phyloP scores from a whole-genome alignment of 2,888 invertebrate genomes.

The Drosophila affinis region DNA sequence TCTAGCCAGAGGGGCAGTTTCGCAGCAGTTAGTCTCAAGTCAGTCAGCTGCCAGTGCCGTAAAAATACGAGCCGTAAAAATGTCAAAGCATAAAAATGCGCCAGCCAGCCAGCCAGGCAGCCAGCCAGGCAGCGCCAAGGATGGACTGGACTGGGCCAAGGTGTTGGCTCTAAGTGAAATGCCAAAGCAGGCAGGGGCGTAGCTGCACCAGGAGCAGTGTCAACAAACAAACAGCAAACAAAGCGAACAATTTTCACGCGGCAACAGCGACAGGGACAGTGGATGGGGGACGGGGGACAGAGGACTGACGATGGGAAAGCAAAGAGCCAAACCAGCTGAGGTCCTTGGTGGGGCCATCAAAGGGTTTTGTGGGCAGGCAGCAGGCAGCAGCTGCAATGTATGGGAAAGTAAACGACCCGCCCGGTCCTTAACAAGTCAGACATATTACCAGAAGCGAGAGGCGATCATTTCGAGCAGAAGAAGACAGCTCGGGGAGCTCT shows the following conservation, averaged over 20 bases:
- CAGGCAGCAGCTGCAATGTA: constrained; percentile 56
- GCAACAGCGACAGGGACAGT: constrained; percentile 42
- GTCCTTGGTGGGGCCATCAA: constrained; percentile 48
- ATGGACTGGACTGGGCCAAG: constrained; percentile 32
- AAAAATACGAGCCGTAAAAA: constrained; percentile 61
- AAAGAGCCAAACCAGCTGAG: constrained; percentile 54
- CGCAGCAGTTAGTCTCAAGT: constrained; percentile 63
- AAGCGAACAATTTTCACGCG: constrained; percentile 70
- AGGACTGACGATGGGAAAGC: constrained; percentile 17
- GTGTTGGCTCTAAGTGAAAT: constrained; percentile 48
- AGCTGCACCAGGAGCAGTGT: constrained; percentile 44
- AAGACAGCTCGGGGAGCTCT: background rate
- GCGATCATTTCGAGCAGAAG: constrained; percentile 30
- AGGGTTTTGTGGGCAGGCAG: constrained; percentile 16
- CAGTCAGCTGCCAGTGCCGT: constrained; percentile 77
- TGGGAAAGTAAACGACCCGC: constrained; percentile 43
- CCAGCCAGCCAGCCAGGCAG: constrained; percentile 47
- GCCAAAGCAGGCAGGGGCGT: constrained; percentile 15
- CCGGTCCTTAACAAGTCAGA: constrained; percentile 60
- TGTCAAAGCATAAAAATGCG: constrained; percentile 71
- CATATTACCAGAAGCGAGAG: constrained; percentile 54
- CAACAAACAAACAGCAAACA: constrained; percentile 75
- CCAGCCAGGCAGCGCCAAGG: constrained; percentile 19
- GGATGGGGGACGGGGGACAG: too few species aligned
- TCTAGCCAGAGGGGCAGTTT: constrained; percentile 39